Base-by-base conservation (phyloP, 2,888 invertebrate species). In the Petrolisthes cinctipes region DNA sequence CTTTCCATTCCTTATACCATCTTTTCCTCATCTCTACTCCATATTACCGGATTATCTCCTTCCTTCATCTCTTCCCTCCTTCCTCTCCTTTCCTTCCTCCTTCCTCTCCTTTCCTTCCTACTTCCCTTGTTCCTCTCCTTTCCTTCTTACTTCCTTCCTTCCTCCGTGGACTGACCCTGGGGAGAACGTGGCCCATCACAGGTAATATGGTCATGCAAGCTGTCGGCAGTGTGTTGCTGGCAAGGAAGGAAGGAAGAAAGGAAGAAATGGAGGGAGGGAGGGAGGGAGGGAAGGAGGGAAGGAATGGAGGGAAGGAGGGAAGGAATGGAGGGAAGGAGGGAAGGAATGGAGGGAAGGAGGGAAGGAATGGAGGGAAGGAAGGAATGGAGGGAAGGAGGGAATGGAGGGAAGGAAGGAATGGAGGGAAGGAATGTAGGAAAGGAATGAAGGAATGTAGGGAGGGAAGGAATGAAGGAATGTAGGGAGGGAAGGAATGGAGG, bases 141-240 rank as follows among this genome's bases (percentile, higher is more conserved):
- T n/a, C n/a, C n/a, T n/a, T n/a, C n/a, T n/a, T n/a, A n/a, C n/a
- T n/a, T n/a, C n/a, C n/a, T n/a, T n/a, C n/a, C n/a, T n/a, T n/a
- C n/a, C n/a, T n/a, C n/a, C n/a, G n/a, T n/a, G n/a, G n/a, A n/a
- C n/a, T 11, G 71, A 17, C 71, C n/a, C 71, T 7, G n/a, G 71
- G 71, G 71, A 71, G 71, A n/a, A n/a, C 71, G 71, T 11, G 71
- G 71, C 17, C 71, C 71, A 71, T 71, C 71, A 71, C 71, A 71
- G 71, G 71, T 71, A 71, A 71, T 71, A 71, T 71, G 71, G 71
- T 71, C 71, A 71, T 71, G 71, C 71, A 71, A 71, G 71, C 71
- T 71, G 71, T 78, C 76, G 7, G 76, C 51, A 5, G 51, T 4
- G n/a, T 6, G 79, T n/a, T 54, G 56, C 54, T n/a, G 79, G 56